These are phyloP conservation scores for Alethe diademata DNA, from an alignment of 2,113 vertebrate genomes.

Conservation along the genomic window DNA sequence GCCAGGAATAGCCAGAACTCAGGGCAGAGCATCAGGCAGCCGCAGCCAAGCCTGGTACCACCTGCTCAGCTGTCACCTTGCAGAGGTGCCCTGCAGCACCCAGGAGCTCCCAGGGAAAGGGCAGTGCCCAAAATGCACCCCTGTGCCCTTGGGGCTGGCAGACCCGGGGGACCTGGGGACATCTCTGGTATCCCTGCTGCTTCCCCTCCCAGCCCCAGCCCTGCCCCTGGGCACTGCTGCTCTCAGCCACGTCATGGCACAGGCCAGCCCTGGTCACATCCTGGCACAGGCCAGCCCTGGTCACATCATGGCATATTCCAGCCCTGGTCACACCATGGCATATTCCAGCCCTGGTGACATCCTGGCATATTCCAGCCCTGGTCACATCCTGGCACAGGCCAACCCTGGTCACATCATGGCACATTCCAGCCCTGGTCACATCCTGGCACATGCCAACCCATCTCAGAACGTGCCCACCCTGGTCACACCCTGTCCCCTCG, in stretches of 20 bases:
- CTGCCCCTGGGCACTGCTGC: not conserved
- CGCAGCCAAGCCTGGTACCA: not conserved
- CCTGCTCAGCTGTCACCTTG: not conserved
- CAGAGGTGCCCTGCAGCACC: not conserved
- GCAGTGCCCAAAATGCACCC: not conserved
- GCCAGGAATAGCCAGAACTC: no score
- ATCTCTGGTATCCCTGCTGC: not conserved
- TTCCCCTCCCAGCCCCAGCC: not conserved
- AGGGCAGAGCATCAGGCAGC: no score
- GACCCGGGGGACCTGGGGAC: not conserved
- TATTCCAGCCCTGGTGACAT: no score
- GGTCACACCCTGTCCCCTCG: fast-evolving
- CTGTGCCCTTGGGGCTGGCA: not conserved
- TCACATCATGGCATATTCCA: no score
- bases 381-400: not conserved
- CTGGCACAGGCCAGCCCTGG: no score
- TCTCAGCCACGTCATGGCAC: not conserved
- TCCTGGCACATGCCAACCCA: no score
- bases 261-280: not conserved
- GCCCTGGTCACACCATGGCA: no score
- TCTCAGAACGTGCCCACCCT: fast-evolving
- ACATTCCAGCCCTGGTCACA: no score
- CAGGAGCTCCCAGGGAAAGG: fast-evolving
- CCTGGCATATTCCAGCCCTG: no score
- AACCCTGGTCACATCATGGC: not conserved